Evolutionary conservation across 2,113 vertebrate species (phyloP).

Genomic region (Microcebus murinus): DNA sequence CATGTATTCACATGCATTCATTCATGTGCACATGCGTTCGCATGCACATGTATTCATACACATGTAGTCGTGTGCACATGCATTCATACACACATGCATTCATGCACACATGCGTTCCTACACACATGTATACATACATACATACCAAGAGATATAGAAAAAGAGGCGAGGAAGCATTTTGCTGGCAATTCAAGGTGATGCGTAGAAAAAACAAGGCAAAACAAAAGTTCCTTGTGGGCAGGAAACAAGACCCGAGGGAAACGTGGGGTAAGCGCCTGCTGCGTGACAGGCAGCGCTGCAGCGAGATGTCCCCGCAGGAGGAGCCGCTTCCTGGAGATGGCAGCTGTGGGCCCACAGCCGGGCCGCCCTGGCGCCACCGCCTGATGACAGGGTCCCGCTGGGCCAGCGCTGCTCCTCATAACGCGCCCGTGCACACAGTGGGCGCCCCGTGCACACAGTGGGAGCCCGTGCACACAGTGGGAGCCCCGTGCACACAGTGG

Average conservation of each 20-base stretch:
- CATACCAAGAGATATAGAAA: not conserved
- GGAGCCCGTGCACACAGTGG: too few species aligned
- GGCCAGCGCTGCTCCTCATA: not conserved
- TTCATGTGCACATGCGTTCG: too few species aligned
- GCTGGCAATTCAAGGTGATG: not conserved
- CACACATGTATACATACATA: not conserved
- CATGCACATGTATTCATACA: too few species aligned
- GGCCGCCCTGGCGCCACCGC: not conserved
- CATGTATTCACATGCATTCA: too few species aligned
- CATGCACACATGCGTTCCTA: too few species aligned
- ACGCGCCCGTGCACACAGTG: not conserved
- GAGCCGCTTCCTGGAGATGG: not conserved
- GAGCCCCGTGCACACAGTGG: too few species aligned
- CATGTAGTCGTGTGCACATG: too few species aligned
- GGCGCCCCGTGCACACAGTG: too few species aligned
- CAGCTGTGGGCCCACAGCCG: not conserved
- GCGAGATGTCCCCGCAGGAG: not conserved
- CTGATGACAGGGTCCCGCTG: not conserved
- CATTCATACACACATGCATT: too few species aligned
- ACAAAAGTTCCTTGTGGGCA: not conserved
- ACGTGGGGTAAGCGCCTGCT: not conserved
- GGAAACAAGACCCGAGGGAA: not conserved
- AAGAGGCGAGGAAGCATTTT: not conserved
- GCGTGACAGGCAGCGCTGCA: fast-evolving
- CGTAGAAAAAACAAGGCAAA: not conserved